Percentiles rank a stretch among this genome's conserved stretches.
These are phyloP conservation scores for Rhinatrema bivittatum DNA, from an alignment of 2,797 vertebrate genomes.

Conservation along the genomic window DNA sequence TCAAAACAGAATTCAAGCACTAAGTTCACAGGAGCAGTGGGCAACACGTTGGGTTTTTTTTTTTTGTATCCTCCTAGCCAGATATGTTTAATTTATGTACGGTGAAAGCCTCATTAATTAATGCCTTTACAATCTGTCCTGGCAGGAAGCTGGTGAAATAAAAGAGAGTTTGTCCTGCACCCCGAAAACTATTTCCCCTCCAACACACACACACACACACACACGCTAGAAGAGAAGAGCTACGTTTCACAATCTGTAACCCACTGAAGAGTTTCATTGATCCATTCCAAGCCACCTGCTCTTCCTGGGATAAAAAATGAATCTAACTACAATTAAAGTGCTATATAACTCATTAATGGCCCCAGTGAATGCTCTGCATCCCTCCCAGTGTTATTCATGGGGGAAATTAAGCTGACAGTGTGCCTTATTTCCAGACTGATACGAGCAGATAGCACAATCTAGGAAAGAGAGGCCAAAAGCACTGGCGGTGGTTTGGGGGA, in stretches of 20 bases:
- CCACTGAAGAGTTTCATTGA: slow-evolving; percentile 1
- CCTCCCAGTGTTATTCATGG: slow-evolving; percentile 20
- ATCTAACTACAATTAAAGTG: slow-evolving; percentile 21
- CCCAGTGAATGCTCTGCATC: slow-evolving; percentile 26
- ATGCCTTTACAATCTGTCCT: slow-evolving; percentile 22
- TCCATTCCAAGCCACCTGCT: accelerated
- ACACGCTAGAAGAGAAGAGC: no score
- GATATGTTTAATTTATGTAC: slow-evolving; percentile 17
- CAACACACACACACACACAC: no score
- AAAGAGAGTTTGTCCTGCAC: slow-evolving; percentile 10
- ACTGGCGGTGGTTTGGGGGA: no score
- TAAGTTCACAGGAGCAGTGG: slow-evolving; percentile 33
- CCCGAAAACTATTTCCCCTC: slow-evolving; percentile 10
- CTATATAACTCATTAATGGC: slow-evolving; percentile 28
- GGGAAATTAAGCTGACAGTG: slow-evolving; percentile 30
- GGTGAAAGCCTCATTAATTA: slow-evolving; percentile 29
- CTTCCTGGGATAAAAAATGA: slow-evolving; percentile 16
- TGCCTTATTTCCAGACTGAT: no score
- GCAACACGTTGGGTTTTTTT: no score
- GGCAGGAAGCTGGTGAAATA: slow-evolving; percentile 1
- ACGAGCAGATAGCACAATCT: no score
- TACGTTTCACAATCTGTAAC: background rate
- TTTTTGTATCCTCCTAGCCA: slow-evolving; percentile 17
- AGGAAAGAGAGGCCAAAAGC: no score
- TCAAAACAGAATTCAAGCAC: slow-evolving; percentile 42